These are phyloP conservation scores for Burhinus bistriatus DNA, from an alignment of 2,113 vertebrate genomes.

Conservation along the genomic window DNA sequence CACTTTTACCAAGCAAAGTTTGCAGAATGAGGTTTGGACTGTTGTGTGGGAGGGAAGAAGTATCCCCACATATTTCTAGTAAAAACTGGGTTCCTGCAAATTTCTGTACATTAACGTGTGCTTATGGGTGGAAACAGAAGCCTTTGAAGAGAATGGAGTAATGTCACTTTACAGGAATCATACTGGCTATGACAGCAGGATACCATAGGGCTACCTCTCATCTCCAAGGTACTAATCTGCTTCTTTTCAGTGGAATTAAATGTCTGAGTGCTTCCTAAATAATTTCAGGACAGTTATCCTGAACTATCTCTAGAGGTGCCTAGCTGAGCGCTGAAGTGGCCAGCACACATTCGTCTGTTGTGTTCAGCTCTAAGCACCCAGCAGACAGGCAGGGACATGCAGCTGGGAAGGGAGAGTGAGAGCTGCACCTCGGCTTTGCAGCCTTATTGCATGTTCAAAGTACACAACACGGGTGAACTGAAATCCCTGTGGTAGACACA, in stretches of 20 bases:
- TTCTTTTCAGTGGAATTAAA: not conserved
- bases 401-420: not conserved
- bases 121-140: not conserved
- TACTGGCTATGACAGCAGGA: not conserved
- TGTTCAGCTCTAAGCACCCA: not conserved
- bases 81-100: not conserved
- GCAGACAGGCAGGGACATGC: not conserved
- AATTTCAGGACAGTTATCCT: not conserved
- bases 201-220: not conserved
- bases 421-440: not conserved
- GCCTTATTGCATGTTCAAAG: not conserved
- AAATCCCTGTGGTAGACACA: not conserved
- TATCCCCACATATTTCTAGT: not conserved
- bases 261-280: not conserved
- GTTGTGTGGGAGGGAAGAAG: not conserved
- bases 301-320: not conserved
- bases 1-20: not conserved
- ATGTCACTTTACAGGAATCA: not conserved
- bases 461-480: not conserved
- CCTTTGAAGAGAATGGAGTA: no score
- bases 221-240: not conserved
- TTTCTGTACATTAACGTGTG: not conserved
- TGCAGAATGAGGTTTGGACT: not conserved
- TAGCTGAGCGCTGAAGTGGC: not conserved
- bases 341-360: fast-evolving